phyloP scores from a whole-genome alignment of 2,888 invertebrate genomes.

The Caenorhabditis sp. region DNA sequence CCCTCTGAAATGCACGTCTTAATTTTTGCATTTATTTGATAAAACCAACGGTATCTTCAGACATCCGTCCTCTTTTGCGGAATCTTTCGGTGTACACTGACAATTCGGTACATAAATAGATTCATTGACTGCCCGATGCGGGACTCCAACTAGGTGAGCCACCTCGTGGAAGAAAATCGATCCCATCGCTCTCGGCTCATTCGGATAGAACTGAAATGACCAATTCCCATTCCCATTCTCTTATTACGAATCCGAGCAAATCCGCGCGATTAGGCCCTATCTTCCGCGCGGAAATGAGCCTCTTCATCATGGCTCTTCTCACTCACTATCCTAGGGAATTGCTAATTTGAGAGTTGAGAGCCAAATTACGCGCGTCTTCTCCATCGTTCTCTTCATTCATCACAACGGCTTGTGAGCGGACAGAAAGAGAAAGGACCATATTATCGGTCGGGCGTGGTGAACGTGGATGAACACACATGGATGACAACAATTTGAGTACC shows the following conservation, averaged over 20 bases:
- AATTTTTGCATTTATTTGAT: too few species aligned
- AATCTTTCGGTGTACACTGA: slow-evolving; percentile 41
- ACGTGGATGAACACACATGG: background rate
- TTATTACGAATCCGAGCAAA: slow-evolving; percentile 44
- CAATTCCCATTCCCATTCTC: slow-evolving; percentile 24
- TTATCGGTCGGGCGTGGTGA: slow-evolving; percentile 31
- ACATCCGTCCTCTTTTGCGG: slow-evolving; percentile 60
- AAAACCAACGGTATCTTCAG: slow-evolving; percentile 71
- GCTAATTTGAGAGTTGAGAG: slow-evolving; percentile 48
- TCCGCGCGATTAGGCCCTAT: slow-evolving; percentile 38
- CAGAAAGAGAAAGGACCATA: slow-evolving; percentile 35
- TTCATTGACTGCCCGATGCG: slow-evolving; percentile 66
- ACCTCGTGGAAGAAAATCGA: slow-evolving; percentile 78
- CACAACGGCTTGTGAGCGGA: slow-evolving; percentile 28
- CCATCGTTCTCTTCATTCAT: slow-evolving; percentile 40
- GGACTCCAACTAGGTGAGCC: slow-evolving; percentile 73
- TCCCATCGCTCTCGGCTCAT: slow-evolving; percentile 78
- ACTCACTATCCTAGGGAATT: slow-evolving; percentile 53
- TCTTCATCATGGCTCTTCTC: slow-evolving; percentile 27
- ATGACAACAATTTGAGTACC: background rate
- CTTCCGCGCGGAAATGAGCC: slow-evolving; percentile 42
- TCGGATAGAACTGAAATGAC: slow-evolving; percentile 75
- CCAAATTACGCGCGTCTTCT: slow-evolving; percentile 47
- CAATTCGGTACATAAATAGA: slow-evolving; percentile 64
- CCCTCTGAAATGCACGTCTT: slow-evolving; percentile 67